Evolutionary conservation across 2,797 vertebrate species (phyloP).

Genomic region (Melanogrammus aeglefinus): DNA sequence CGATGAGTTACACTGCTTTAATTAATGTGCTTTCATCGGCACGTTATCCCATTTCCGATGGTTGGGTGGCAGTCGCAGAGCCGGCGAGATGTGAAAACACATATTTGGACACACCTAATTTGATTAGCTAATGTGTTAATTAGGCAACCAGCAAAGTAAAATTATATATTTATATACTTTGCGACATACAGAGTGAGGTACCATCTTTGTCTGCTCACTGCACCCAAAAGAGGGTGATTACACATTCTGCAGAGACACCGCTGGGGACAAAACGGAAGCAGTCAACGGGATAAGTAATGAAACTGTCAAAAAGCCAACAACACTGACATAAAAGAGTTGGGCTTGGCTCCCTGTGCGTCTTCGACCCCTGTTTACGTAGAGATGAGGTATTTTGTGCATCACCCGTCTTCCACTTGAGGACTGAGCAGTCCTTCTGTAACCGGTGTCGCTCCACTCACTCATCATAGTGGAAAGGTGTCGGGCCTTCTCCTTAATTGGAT

Average conservation of each 20-base stretch:
- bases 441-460: not conserved
- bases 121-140: not conserved
- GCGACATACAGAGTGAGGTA: not conserved
- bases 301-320: constrained; percentile 1
- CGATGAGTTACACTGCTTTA: constrained; percentile 18
- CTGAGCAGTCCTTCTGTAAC: too few relatives aligned
- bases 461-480: too few relatives aligned
- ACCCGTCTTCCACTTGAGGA: too few relatives aligned
- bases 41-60: constrained; percentile 19
- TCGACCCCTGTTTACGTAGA: not conserved
- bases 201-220: not conserved
- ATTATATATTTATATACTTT: not conserved
- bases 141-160: not conserved
- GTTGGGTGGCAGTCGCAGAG: not conserved
- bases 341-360: not conserved
- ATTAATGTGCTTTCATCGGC: constrained; percentile 18
- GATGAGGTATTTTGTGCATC: not conserved
- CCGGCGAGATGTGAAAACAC: constrained; percentile 3
- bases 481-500: too few relatives aligned
- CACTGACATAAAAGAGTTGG: not conserved
- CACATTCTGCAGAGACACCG: not conserved
- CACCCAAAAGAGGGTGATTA: not conserved
- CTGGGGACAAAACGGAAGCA: not conserved
- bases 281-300: not conserved
- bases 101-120: not conserved